phyloP scores from a whole-genome alignment of 2,888 invertebrate genomes.

The Psococerastis gibbosa region DNA sequence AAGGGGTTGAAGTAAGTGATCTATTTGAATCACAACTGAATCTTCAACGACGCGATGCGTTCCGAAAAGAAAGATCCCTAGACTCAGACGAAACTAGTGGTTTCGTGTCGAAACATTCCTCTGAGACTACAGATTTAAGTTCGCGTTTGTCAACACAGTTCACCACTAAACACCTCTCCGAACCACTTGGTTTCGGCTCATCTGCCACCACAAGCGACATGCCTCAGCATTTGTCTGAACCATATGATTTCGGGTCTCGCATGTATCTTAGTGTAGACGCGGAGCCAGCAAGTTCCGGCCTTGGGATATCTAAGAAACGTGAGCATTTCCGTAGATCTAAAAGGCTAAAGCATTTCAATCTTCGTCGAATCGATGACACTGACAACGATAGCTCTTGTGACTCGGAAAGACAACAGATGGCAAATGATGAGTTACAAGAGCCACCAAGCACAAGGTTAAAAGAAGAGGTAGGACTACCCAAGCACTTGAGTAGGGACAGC shows the following conservation, averaged over 20 bases:
- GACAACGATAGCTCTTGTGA: constrained; percentile 8
- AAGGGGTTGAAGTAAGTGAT: constrained; percentile 2
- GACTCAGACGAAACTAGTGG: constrained; percentile 8
- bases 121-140: constrained; percentile 6
- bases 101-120: constrained; percentile 8
- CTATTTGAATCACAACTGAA: background rate
- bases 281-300: background rate
- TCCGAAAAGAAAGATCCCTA: constrained; percentile 5
- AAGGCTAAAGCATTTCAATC: constrained; percentile 2
- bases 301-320: constrained; percentile 5
- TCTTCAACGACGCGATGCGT: background rate
- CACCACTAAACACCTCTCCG: constrained; percentile 5
- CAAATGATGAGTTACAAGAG: background rate
- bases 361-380: constrained; percentile 3
- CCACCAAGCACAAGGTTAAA: constrained; percentile 1
- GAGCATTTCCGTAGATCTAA: constrained; percentile 4
- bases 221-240: constrained; percentile 6
- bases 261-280: background rate
- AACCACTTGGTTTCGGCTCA: constrained; percentile 6
- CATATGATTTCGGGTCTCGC: background rate
- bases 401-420: background rate
- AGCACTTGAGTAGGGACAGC: background rate
- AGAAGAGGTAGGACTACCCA: constrained; percentile 6
- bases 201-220: background rate
- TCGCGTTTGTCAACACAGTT: constrained; percentile 2